These are phyloP conservation scores for Sphaerodactylus townsendi DNA, from an alignment of 2,113 vertebrate genomes.

Conservation along the genomic window DNA sequence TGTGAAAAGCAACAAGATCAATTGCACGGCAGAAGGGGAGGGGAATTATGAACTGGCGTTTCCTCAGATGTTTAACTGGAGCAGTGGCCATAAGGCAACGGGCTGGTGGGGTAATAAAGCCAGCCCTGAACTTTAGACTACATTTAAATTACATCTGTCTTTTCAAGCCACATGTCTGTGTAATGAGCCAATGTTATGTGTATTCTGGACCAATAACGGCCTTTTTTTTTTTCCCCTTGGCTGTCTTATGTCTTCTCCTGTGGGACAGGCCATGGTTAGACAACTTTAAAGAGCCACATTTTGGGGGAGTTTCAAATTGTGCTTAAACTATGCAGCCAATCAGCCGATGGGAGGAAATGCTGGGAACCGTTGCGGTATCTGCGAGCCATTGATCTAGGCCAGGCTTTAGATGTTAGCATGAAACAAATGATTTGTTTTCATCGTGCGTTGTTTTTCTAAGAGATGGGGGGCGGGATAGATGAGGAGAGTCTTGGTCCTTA, in stretches of 20 bases:
- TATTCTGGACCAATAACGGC: background rate
- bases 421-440: constrained; percentile 5
- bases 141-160: constrained; percentile 25
- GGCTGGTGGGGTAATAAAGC: constrained; percentile 8
- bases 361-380: background rate
- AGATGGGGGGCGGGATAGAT: background rate
- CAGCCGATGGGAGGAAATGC: background rate
- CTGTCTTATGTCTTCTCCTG: constrained; percentile 9
- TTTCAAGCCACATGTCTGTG: background rate
- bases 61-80: background rate
- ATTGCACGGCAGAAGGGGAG: constrained; percentile 1
- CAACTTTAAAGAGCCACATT: background rate
- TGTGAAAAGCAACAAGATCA: constrained; percentile 15
- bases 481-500: background rate
- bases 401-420: background rate
- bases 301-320: background rate
- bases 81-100: background rate
- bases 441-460: background rate
- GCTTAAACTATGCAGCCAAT: background rate
- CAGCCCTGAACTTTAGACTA: background rate
- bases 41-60: constrained; percentile 10
- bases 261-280: background rate
- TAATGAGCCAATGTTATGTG: background rate
- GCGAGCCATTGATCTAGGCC: background rate
- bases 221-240: background rate